Conservation (phyloP, 1,140 invertebrate genomes). For the Sycophila sp. region DNA sequence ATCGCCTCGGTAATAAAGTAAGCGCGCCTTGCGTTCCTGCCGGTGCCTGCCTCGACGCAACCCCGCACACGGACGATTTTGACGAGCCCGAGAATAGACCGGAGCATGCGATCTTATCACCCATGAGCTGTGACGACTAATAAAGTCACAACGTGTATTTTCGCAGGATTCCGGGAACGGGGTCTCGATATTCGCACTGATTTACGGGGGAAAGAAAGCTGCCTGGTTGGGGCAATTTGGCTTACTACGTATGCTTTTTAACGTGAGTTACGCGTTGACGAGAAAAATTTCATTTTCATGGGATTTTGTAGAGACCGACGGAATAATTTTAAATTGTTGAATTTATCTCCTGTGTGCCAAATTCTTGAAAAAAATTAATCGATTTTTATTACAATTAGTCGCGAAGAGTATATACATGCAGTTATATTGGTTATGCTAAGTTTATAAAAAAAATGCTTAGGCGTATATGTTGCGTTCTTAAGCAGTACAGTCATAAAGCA, state of each 20-base stretch:
- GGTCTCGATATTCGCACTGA: not conserved
- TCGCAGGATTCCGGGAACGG: not conserved
- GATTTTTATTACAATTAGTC: too few relatives aligned
- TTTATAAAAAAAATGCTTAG: too few relatives aligned
- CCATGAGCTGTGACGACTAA: not conserved
- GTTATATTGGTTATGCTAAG: too few relatives aligned
- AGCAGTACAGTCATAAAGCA: too few relatives aligned
- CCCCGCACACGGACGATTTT: not conserved
- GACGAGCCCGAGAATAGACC: slow-evolving; percentile 9
- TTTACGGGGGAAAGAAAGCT: not conserved
- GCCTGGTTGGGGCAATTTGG: too few relatives aligned
- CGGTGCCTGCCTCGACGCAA: not conserved
- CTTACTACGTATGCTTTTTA: too few relatives aligned
- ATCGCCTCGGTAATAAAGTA: slow-evolving; percentile 29
- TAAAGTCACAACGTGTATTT: not conserved
- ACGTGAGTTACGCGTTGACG: not conserved
- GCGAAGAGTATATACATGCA: too few relatives aligned
- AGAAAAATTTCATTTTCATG: not conserved
- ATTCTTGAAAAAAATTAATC: too few relatives aligned
- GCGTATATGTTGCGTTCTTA: too few relatives aligned
- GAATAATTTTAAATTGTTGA: too few relatives aligned
- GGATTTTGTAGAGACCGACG: not conserved
- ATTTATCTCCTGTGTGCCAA: too few relatives aligned
- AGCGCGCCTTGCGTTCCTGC: not conserved
- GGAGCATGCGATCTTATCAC: slow-evolving; percentile 22